Base-by-base conservation (phyloP, 2,888 invertebrate species). In the Perdita meconis region DNA sequence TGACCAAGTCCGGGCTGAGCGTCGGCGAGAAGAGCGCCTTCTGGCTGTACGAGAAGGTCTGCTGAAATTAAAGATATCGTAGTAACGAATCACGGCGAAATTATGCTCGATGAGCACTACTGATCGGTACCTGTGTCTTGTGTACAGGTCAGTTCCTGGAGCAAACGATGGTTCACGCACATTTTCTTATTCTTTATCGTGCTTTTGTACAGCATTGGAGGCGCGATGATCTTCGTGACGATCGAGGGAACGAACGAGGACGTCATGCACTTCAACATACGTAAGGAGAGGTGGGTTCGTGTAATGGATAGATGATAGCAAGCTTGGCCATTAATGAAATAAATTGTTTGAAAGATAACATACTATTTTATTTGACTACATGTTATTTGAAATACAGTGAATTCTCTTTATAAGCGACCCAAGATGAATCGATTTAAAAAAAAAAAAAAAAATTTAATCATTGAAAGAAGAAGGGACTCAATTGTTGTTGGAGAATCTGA, bases 131-230 rank as follows among this genome's bases (percentile, higher is more conserved):
- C n/a, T n/a, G 34, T 19, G 50, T 63, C 69, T 55, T 83, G 16
- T 78, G 74, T 82, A 69, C 77, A 93, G 91, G 92, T 93, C 82
- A 95, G 96, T 88, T 93, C 95, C 67, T 95, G 95, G 93, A 97
- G 97, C 1, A 95, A 95, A 88, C 95, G 95, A 89, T 97, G 97
- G 97, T 97, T 98, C 90, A 97, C 97, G 44, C 97, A 98, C 92
- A 95, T 97, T 77, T 97, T 97, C 92, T 94, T 98, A 87, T 94
- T 96, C 86, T 90, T 96, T 85, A 95, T 97, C 85, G 94, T 98
- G 76, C 93, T 95, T 66, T 92, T 95, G 65, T 98, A 97, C 92
- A 97, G 96, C 87, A 93, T 96, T 73, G 95, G 96, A 36, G 98
- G 98, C 34, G 98, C 97, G 0, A 93, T 95, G 56, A 93, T 97